Conservation (phyloP, 2,797 vertebrate genomes). For the Hafferia zeledoni region DNA sequence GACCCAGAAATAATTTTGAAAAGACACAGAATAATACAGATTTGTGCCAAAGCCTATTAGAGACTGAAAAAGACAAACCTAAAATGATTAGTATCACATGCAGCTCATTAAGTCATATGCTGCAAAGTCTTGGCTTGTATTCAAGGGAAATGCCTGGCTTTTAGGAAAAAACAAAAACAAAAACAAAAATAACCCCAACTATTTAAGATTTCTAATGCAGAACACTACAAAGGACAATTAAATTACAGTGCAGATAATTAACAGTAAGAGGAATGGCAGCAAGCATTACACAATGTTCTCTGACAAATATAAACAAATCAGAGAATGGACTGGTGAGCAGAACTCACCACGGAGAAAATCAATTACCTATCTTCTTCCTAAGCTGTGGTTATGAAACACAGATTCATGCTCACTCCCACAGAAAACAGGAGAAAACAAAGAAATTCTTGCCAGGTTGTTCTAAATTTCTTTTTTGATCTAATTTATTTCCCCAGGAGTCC, state of each 20-base stretch:
- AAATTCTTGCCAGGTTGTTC: neutral
- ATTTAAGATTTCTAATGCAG: constrained; percentile 16
- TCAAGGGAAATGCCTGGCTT: constrained; percentile 24
- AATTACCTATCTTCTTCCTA: neutral
- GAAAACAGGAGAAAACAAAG: neutral
- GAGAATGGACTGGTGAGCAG: constrained; percentile 25
- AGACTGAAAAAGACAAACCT: constrained; percentile 4
- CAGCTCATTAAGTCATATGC: neutral
- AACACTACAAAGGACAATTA: neutral
- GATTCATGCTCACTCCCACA: neutral
- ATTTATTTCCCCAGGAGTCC: neutral
- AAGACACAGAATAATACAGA: neutral
- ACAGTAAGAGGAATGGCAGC: constrained; percentile 28
- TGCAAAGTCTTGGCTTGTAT: neutral
- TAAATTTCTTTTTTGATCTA: neutral
- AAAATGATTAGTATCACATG: neutral
- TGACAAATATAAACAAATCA: constrained; percentile 49
- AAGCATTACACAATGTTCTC: neutral
- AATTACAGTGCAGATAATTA: constrained; percentile 31
- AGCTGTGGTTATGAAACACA: neutral
- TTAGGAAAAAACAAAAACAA: neutral
- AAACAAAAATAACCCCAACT: neutral
- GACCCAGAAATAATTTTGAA: neutral
- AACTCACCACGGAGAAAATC: neutral
- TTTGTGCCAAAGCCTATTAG: constrained; percentile 9